phyloP scores from a whole-genome alignment of 2,888 invertebrate species.

The Xestia sexstrigata region DNA sequence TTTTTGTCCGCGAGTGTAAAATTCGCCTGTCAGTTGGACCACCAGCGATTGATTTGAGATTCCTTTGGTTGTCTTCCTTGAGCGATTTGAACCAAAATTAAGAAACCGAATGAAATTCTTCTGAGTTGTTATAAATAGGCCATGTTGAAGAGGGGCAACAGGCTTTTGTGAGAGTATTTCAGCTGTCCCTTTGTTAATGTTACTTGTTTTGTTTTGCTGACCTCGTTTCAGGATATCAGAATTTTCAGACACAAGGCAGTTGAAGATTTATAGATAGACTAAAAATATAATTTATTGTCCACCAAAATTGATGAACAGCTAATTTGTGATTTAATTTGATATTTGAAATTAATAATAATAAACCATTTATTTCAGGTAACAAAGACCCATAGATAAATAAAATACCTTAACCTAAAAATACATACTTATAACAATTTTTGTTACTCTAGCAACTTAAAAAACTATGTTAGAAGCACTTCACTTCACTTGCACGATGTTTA shows the following conservation, averaged over 20 bases:
- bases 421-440: too few species aligned
- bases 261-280: not conserved
- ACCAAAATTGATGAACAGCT: not conserved
- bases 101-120: conserved; percentile 65
- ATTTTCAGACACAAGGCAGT: not conserved
- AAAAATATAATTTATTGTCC: not conserved
- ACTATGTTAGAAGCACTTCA: too few species aligned
- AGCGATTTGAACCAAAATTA: conserved; percentile 59
- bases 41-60: conserved; percentile 13
- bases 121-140: conserved; percentile 62
- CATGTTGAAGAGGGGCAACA: conserved; percentile 38
- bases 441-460: too few species aligned
- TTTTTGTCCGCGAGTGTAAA: not conserved
- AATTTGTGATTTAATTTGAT: not conserved
- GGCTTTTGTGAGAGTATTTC: conserved; percentile 41
- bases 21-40: conserved; percentile 6
- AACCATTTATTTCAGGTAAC: too few species aligned
- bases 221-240: not conserved
- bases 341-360: too few species aligned
- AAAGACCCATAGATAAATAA: too few species aligned
- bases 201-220: conserved; percentile 22
- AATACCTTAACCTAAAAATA: too few species aligned
- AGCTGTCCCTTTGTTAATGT: conserved; percentile 54
- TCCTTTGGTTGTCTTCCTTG: conserved; percentile 12
- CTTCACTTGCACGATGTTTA: too few species aligned